These are phyloP conservation scores for Cosmorhoe ocellata DNA, from an alignment of 2,888 invertebrate species.

Conservation along the genomic window DNA sequence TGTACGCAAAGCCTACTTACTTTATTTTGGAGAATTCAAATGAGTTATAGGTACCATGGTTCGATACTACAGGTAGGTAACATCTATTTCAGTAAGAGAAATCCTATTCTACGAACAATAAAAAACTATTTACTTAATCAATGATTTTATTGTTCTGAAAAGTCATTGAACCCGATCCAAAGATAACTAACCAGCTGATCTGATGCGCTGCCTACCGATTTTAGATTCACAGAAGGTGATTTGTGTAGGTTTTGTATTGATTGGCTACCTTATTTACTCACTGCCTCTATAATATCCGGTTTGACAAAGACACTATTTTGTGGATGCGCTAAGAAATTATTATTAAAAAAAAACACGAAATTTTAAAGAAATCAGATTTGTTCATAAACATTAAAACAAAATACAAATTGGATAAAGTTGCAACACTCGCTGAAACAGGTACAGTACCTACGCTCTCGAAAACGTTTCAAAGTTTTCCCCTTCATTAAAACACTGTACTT, in stretches of 20 bases:
- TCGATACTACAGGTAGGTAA: no score
- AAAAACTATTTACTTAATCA: not conserved
- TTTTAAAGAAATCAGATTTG: no score
- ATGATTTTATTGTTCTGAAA: conserved; percentile 23
- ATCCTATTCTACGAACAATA: not conserved
- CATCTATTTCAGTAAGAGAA: not conserved
- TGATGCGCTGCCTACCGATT: conserved; percentile 35
- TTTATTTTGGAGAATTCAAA: no score
- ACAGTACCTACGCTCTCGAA: not conserved
- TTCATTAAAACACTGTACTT: conserved; percentile 15
- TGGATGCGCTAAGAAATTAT: no score
- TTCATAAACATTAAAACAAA: no score
- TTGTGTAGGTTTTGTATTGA: conserved; percentile 27
- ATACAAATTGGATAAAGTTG: no score
- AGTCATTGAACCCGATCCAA: conserved; percentile 49
- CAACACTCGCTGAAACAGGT: not conserved
- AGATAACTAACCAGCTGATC: conserved; percentile 46
- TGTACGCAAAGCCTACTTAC: no score
- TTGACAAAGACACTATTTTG: not conserved
- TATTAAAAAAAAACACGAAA: no score
- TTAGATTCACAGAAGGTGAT: conserved; percentile 27
- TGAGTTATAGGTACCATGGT: no score
- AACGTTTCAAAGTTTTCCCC: conserved; percentile 9
- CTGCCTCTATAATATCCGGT: conserved; percentile 16
- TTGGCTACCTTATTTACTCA: conserved; percentile 25